These are phyloP conservation scores for Enoplosus armatus DNA, from an alignment of 2,797 vertebrate genomes.

Conservation along the genomic window DNA sequence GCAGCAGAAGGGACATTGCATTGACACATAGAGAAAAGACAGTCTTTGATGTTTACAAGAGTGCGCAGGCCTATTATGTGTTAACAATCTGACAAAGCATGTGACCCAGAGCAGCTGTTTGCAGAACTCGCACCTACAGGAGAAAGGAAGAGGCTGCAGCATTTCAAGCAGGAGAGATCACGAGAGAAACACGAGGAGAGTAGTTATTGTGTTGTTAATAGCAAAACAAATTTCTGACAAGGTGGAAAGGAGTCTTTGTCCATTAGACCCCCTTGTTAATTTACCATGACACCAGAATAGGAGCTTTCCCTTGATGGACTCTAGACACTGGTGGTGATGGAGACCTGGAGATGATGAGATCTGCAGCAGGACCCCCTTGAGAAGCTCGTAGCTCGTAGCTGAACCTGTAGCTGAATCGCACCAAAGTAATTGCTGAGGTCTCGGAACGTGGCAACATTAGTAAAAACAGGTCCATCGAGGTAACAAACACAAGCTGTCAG, in stretches of 20 bases:
- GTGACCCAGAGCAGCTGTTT: constrained; percentile 71
- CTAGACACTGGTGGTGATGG: not conserved
- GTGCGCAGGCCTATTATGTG: constrained; percentile 60
- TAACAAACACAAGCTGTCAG: constrained; percentile 7
- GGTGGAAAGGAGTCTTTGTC: not conserved
- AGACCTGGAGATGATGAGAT: not conserved
- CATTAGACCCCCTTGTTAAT: not conserved
- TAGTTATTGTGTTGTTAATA: not conserved
- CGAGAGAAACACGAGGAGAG: not conserved
- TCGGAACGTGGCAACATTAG: too few species aligned
- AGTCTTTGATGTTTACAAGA: constrained; percentile 67
- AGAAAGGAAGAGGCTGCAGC: constrained; percentile 28
- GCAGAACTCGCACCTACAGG: constrained; percentile 60
- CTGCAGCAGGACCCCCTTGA: not conserved
- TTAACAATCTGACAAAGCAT: constrained; percentile 68
- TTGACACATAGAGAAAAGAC: constrained; percentile 17
- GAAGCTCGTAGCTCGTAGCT: too few species aligned
- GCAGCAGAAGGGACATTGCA: constrained; percentile 21
- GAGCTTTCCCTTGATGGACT: not conserved
- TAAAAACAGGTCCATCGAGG: too few species aligned
- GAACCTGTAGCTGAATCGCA: not conserved
- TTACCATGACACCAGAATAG: not conserved
- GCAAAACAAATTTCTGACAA: not conserved
- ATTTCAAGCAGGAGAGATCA: constrained; percentile 31
- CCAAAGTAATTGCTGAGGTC: too few species aligned